These are phyloP conservation scores for Spodoptera litura DNA, from an alignment of 1,140 invertebrate genomes.

Conservation along the genomic window DNA sequence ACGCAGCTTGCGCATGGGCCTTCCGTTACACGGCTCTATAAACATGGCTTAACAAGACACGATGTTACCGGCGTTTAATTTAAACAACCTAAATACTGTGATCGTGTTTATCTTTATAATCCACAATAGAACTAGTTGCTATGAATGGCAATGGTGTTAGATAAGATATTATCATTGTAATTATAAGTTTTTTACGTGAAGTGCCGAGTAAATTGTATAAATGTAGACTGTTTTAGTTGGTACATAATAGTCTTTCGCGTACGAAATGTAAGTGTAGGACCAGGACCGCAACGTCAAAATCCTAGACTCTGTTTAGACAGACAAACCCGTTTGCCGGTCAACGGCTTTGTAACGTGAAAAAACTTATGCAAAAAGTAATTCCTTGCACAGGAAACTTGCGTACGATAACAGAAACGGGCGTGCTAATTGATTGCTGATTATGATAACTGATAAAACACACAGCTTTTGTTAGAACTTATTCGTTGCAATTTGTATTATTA, in stretches of 20 bases:
- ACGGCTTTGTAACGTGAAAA: neutral
- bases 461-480: constrained; percentile 18
- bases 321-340: constrained; percentile 23
- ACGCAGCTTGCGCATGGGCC: constrained; percentile 62
- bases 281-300: neutral
- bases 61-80: constrained; percentile 26
- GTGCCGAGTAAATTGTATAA: too few relatives aligned
- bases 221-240: too few relatives aligned
- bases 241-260: too few relatives aligned
- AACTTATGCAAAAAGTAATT: constrained; percentile 17
- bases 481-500: constrained; percentile 25
- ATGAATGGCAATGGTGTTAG: too few relatives aligned
- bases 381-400: constrained; percentile 21
- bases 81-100: constrained; percentile 27
- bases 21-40: constrained; percentile 54
- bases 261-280: too few relatives aligned
- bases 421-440: constrained; percentile 29
- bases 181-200: too few relatives aligned
- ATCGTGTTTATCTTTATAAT: constrained; percentile 26
- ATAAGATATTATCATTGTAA: too few relatives aligned
- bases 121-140: neutral
- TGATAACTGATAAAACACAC: constrained; percentile 11
- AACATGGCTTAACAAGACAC: constrained; percentile 20
- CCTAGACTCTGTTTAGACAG: constrained; percentile 1
- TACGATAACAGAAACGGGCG: constrained; percentile 11